Percentiles rank a stretch among this genome's conserved stretches.
Conservation (phyloP, 2,888 invertebrate genomes). For the Camptogramma bilineatum region DNA sequence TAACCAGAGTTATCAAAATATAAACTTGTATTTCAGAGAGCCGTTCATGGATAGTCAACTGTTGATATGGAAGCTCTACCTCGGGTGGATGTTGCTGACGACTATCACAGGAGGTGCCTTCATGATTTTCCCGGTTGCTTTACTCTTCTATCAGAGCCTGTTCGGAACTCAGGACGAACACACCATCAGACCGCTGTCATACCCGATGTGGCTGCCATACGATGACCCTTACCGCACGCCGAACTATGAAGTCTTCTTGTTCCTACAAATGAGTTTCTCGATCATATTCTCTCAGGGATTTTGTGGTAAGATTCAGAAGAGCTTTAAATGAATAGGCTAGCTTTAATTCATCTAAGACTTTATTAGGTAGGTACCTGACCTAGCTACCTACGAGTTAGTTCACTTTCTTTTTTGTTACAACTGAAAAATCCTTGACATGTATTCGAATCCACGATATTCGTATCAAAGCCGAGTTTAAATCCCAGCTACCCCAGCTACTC, state of each 20-base stretch:
- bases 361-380: too few relatives aligned
- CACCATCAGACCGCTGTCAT: slow-evolving; percentile 60
- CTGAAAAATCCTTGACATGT: too few relatives aligned
- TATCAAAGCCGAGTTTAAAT: too few relatives aligned
- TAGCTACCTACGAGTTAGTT: too few relatives aligned
- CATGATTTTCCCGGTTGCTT: slow-evolving; percentile 47
- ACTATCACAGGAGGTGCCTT: slow-evolving; percentile 45
- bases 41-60: slow-evolving; percentile 64
- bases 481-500: too few relatives aligned
- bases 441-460: too few relatives aligned
- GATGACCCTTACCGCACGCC: slow-evolving; percentile 69
- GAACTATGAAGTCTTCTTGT: slow-evolving; percentile 66
- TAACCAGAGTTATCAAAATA: too few relatives aligned
- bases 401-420: too few relatives aligned
- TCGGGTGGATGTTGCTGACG: slow-evolving; percentile 55
- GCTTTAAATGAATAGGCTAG: neutral
- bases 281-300: slow-evolving; percentile 56
- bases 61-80: slow-evolving; percentile 64
- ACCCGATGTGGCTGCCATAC: slow-evolving; percentile 68
- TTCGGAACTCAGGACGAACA: slow-evolving; percentile 60
- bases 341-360: too few relatives aligned
- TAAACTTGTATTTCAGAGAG: slow-evolving; percentile 53
- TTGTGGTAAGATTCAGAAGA: slow-evolving; percentile 55
- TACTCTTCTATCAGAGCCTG: slow-evolving; percentile 58
- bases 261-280: slow-evolving; percentile 44